Base-by-base conservation (phyloP, 2,888 invertebrate genomes). In the Aquatica leii region DNA sequence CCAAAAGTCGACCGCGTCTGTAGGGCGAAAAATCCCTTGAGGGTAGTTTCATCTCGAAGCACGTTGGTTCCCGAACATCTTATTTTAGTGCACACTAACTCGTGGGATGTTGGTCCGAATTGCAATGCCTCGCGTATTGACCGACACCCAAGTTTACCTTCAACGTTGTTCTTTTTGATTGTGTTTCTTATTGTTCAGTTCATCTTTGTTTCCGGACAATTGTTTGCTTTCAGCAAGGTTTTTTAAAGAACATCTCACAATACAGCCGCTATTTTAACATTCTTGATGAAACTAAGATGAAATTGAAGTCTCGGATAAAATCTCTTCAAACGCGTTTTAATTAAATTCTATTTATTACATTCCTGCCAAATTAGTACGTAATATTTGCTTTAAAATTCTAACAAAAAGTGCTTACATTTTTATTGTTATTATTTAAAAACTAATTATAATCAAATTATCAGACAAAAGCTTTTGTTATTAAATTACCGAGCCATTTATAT, bases 21-120 rank as follows among this genome's bases (percentile, higher is more conserved):
- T 53, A 65, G 67, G 68, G 68, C 51, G 57, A 61, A 62, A 64
- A 34, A 34, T 69, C 72, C 68, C 69, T 55, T 54, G 70, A 61
- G 72, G 68, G 69, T 59, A 69, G 67, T 71, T 69, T 66, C 53
- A 61, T 66, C 71, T 63, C 66, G 65, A 66, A 71, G 70, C 72
- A 72, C 74, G 73, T 72, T 72, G 72, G 68, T 68, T 67, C 60
- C 72, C 65, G 73, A 72, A 72, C 74, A 71, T 74, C 74, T 74
- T 74, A 74, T 72, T 74, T 73, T 74, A 72, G 71, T 72, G 67
- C 72, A 69, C 69, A 71, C 72, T 71, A 73, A 74, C 74, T 71
- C 70, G 71, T 66, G 69, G 68, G 63, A 69, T 69, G 70, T 68
- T 69, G 69, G 64, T 68, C 70, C 71, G 73, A 70, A 74, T 74